Conservation (phyloP, 2,797 vertebrate genomes). For the Loriculus beryllinus region DNA sequence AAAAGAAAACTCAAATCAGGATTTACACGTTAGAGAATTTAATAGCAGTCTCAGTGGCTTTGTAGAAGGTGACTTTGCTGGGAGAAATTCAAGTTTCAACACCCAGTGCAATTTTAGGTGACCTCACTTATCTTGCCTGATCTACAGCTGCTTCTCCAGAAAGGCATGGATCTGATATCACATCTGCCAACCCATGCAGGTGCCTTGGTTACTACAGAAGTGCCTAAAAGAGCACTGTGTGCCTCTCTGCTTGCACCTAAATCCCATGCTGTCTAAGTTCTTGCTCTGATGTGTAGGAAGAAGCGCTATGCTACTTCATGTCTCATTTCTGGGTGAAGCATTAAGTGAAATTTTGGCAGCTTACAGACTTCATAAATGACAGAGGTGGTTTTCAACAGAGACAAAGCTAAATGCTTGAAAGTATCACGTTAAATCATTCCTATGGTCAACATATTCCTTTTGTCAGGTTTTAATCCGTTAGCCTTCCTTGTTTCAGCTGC, state of each 20-base stretch:
- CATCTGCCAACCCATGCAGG: background rate
- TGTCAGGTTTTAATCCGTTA: background rate
- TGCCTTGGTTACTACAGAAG: background rate
- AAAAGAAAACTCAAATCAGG: background rate
- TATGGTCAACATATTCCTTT: background rate
- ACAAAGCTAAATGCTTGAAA: background rate
- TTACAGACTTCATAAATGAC: background rate
- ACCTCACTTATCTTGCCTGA: background rate
- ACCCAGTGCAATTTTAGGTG: background rate
- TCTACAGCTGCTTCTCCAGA: background rate
- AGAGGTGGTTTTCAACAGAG: background rate
- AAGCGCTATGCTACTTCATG: background rate
- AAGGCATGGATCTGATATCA: background rate
- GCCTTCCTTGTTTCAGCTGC: background rate
- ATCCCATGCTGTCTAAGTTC: background rate
- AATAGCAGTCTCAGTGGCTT: background rate
- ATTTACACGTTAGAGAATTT: background rate
- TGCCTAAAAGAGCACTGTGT: background rate
- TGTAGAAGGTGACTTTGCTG: background rate
- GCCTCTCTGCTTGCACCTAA: background rate
- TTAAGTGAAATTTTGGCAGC: background rate
- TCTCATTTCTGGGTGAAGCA: background rate
- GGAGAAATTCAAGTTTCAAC: background rate
- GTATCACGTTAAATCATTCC: background rate
- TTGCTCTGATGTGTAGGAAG: background rate